A percentile compares a stretch with the other conserved stretches of the same genome.
phyloP scores from a whole-genome alignment of 64 coral and sea anemone species.

The Dendronephthya gigantea region DNA sequence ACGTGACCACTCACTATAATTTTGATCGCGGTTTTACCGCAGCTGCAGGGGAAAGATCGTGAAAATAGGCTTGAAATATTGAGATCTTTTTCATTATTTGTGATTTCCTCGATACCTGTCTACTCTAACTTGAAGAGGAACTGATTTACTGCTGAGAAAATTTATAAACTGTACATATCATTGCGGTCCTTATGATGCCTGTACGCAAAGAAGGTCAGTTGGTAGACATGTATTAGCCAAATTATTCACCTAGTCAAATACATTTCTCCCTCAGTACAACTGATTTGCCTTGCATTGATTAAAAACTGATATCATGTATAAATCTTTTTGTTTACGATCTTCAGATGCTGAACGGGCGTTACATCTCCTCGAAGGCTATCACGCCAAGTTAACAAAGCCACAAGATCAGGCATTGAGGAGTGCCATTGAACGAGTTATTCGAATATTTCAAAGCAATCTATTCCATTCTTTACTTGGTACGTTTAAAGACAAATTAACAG shows the following conservation, averaged over 20 bases:
- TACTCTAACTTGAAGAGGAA: background rate
- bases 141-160: background rate
- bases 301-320: background rate
- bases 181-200: background rate
- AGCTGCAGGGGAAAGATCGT: background rate
- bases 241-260: background rate
- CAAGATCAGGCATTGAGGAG: constrained; percentile 76
- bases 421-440: constrained; percentile 93
- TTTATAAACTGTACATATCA: background rate
- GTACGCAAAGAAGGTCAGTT: constrained; percentile 21
- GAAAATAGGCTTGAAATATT: background rate
- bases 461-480: constrained; percentile 86
- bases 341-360: constrained; percentile 70
- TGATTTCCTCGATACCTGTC: background rate
- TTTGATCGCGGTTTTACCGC: background rate
- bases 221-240: background rate
- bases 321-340: background rate
- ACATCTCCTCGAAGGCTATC: constrained; percentile 76
- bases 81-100: background rate
- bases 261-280: background rate
- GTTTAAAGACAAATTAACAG: background rate
- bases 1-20: background rate
- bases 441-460: constrained; percentile 95
- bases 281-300: background rate
- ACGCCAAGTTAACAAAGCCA: constrained; percentile 79